Evolutionary conservation across 2,113 vertebrate species (phyloP).

Genomic region (Jaculus jaculus): DNA sequence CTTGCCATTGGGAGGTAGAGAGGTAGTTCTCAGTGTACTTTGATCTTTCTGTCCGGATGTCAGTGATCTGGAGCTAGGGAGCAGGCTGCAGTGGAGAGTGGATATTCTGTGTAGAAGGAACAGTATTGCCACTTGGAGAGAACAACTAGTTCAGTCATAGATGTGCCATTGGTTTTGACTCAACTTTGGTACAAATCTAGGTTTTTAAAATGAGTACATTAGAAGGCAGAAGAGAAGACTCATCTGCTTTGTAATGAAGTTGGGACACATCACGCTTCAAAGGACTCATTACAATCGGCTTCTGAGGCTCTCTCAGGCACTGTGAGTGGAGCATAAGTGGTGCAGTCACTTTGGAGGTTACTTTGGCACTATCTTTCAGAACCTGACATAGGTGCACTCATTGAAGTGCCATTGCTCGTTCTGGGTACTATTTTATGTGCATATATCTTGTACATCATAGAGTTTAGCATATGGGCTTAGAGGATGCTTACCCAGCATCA

Average conservation of each 20-base stretch:
- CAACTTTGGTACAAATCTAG: conserved; percentile 15
- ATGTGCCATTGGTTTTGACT: conserved; percentile 11
- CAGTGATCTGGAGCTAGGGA: background rate
- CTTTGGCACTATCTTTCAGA: background rate
- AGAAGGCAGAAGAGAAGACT: conserved; percentile 4
- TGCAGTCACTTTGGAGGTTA: background rate
- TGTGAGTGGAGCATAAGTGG: background rate
- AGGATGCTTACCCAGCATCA: background rate
- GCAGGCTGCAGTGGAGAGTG: background rate
- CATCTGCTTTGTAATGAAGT: conserved; percentile 25
- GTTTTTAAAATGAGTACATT: conserved; percentile 43
- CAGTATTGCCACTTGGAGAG: background rate
- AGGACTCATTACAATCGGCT: conserved; percentile 12
- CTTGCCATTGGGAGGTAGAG: background rate
- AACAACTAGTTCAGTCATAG: background rate
- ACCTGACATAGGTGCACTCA: background rate
- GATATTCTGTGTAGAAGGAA: conserved; percentile 29
- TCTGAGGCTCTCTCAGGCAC: background rate
- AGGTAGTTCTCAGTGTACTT: background rate
- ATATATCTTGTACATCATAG: background rate
- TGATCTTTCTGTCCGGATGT: background rate
- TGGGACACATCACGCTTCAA: conserved; percentile 7
- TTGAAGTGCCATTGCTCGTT: conserved; percentile 32
- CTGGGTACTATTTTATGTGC: background rate
- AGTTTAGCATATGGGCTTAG: background rate